Evolutionary conservation across 2,113 vertebrate species (phyloP).

Genomic region (Brachyhypopomus gauderio): DNA sequence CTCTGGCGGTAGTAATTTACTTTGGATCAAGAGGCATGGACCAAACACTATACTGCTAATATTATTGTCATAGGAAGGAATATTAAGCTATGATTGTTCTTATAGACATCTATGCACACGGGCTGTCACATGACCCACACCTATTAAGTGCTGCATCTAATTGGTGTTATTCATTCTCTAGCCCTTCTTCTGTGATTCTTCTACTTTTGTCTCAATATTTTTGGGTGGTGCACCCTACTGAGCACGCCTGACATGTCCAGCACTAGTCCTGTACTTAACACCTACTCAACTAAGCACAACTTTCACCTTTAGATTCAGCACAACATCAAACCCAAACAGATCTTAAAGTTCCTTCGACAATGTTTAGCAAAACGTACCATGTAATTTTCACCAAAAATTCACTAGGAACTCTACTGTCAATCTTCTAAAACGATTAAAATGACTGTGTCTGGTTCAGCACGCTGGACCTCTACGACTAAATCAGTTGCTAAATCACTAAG

Average conservation of each 20-base stretch:
- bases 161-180: not conserved
- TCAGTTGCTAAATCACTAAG: not conserved
- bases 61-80: conserved; percentile 2
- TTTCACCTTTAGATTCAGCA: too few relatives aligned
- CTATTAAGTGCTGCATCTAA: too few relatives aligned
- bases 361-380: not conserved
- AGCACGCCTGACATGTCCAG: too few relatives aligned
- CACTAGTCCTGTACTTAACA: too few relatives aligned
- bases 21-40: conserved; percentile 48
- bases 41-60: conserved; percentile 41
- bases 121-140: too few relatives aligned
- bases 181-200: not conserved
- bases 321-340: not conserved
- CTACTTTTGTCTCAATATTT: too few relatives aligned
- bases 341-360: not conserved
- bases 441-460: not conserved
- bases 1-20: conserved; percentile 59
- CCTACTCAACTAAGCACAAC: too few relatives aligned
- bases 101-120: not conserved
- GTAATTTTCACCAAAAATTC: not conserved
- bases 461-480: not conserved
- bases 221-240: too few relatives aligned
- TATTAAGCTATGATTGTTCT: conserved; percentile 17
- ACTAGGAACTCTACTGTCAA: not conserved
- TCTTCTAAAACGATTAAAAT: conserved; percentile 1